Base-by-base conservation (phyloP, 2,888 invertebrate genomes). In the Athrips mouffetella region DNA sequence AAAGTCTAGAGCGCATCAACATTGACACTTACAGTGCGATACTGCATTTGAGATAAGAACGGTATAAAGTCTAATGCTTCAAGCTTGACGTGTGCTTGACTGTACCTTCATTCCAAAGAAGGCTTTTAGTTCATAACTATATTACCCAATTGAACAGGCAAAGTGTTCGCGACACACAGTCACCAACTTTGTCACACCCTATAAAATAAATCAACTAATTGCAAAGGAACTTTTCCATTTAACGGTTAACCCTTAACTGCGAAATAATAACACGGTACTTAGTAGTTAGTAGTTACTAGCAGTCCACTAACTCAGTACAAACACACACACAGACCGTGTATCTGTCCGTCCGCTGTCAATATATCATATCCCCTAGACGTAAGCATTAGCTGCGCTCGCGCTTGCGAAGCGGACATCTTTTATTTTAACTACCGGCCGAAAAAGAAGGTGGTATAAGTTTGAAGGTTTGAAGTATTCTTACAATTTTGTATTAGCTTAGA, bases 351-450 rank as follows among this genome's bases (percentile, higher is more conserved):
- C 60, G 67, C 70, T 75, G 80, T 78, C 81, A 72, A 83, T 84
- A 82, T 83, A 83, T 84, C 81, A 84, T 81, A 76, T 65, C 60
- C 63, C 63, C 66, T 68, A 67, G 77, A 72, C 75, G 76, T 82
- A 79, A 77, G 80, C 80, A 81, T 80, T 73, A 71, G 73, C 64
- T 67, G 71, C 70, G 70, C 71, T 53, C 64, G 61, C 67, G 61
- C 35, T 11, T 13, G 37, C 67, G 62, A 56, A 54, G 58, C 65
- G 63, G 78, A 77, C 80, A 81, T 82, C 76, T 83, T 82, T 77
- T 75, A 79, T 77, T 78, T 80, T 63, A 21, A 8, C 16, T 13
- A 16, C 15, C 3, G 33, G 13, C 13, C 8, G 33, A 16, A 13
- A 16, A 33, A 16, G 8, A 16, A 13, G 5, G 13, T 33, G 15